These are phyloP conservation scores for Ichneumoninae sp. DNA, from an alignment of 2,888 invertebrate species.

Conservation along the genomic window DNA sequence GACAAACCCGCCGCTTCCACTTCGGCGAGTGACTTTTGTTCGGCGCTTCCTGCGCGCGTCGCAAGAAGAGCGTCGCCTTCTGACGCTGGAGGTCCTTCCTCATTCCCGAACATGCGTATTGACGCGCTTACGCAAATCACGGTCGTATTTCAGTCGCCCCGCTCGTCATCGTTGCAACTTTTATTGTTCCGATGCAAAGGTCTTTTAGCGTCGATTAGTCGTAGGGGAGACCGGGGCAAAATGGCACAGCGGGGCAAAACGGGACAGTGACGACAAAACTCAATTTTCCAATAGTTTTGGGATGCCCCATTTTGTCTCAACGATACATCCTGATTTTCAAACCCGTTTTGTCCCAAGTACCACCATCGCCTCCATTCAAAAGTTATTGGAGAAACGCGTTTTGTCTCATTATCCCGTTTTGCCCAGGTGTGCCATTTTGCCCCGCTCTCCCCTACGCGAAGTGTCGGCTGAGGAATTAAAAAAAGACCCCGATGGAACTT, in stretches of 20 bases:
- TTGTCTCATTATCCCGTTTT: too few relatives aligned
- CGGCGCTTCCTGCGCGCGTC: background rate
- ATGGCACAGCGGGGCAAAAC: too few relatives aligned
- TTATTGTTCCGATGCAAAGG: conserved; percentile 1
- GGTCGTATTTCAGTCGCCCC: conserved; percentile 1
- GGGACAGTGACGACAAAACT: too few relatives aligned
- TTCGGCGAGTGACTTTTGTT: conserved; percentile 52
- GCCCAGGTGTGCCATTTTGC: too few relatives aligned
- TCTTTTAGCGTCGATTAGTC: conserved; percentile 20
- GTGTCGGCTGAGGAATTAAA: background rate
- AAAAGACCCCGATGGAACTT: background rate
- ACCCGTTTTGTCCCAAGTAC: too few relatives aligned
- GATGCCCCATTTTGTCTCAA: too few relatives aligned
- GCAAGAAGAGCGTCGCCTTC: background rate
- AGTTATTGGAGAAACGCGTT: too few relatives aligned
- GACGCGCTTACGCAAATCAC: conserved; percentile 53
- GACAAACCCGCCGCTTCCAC: conserved; percentile 31
- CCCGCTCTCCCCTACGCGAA: too few relatives aligned
- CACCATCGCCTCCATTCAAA: too few relatives aligned
- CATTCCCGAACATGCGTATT: conserved; percentile 8
- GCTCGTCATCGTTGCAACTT: conserved; percentile 30
- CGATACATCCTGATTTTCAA: too few relatives aligned
- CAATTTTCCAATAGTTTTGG: too few relatives aligned
- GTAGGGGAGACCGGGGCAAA: too few relatives aligned
- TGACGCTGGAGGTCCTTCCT: background rate